Evolutionary conservation across 2,797 vertebrate genomes (phyloP).

Genomic region (Mastacembelus armatus): DNA sequence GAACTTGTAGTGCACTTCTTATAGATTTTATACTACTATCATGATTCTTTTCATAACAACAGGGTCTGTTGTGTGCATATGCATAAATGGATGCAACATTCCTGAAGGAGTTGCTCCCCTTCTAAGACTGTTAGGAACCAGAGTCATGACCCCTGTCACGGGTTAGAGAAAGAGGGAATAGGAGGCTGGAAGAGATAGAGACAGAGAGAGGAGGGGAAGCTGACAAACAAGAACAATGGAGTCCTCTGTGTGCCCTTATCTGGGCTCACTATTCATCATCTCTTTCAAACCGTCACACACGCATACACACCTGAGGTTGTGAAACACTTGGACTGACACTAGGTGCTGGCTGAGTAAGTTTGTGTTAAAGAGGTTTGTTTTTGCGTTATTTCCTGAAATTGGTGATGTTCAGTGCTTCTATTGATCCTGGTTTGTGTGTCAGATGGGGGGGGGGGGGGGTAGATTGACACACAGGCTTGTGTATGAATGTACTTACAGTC

Average conservation of each 20-base stretch:
- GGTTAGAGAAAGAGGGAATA: conserved; percentile 38
- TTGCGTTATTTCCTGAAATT: background rate
- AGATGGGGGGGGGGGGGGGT: background rate
- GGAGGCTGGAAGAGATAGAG: conserved; percentile 41
- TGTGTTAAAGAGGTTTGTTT: background rate
- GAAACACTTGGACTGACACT: conserved; percentile 21
- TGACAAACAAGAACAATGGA: conserved; percentile 78
- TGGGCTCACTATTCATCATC: conserved; percentile 66
- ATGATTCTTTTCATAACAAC: conserved; percentile 3
- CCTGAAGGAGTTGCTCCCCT: conserved; percentile 34
- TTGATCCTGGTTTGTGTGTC: background rate
- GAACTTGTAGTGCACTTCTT: background rate
- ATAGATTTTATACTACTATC: background rate
- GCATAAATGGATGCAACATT: conserved; percentile 32
- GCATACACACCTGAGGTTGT: conserved; percentile 33
- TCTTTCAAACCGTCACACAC: conserved; percentile 26
- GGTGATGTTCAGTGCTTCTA: background rate
- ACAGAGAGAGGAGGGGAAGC: conserved; percentile 51
- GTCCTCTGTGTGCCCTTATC: conserved; percentile 80
- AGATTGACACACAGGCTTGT: background rate
- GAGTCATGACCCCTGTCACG: conserved; percentile 60
- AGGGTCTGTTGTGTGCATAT: conserved; percentile 13
- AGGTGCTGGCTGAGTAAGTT: conserved; percentile 21
- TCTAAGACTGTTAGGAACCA: conserved; percentile 35
- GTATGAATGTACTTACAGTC: background rate